phyloP scores from a whole-genome alignment of 2,797 vertebrate species.

The Iguana delicatissima region DNA sequence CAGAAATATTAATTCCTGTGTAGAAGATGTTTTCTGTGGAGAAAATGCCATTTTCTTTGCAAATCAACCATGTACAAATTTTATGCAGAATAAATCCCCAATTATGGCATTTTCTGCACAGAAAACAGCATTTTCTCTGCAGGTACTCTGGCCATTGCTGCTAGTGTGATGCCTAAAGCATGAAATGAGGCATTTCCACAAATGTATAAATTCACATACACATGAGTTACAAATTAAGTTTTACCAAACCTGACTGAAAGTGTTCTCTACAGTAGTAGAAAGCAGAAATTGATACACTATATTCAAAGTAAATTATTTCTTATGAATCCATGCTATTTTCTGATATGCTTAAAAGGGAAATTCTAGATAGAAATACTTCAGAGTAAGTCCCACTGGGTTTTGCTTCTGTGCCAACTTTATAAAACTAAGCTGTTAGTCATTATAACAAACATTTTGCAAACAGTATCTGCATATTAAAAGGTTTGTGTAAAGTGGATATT shows the following conservation, averaged over 20 bases:
- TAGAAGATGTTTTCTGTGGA: too few relatives aligned
- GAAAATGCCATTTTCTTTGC: too few relatives aligned
- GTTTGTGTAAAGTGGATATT: slow-evolving; percentile 33
- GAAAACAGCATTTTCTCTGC: too few relatives aligned
- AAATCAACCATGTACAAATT: too few relatives aligned
- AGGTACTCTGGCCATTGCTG: background rate
- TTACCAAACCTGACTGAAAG: background rate
- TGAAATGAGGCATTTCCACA: background rate
- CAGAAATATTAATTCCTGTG: too few relatives aligned
- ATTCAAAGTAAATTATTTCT: background rate
- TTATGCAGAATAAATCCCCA: too few relatives aligned
- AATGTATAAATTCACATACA: background rate
- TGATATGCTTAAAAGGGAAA: background rate
- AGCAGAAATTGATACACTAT: slow-evolving; percentile 2
- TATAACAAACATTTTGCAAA: slow-evolving; percentile 4
- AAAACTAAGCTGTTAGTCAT: background rate
- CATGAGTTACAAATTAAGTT: too few relatives aligned
- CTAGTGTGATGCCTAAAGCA: background rate
- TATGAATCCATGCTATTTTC: background rate
- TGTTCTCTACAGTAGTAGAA: background rate
- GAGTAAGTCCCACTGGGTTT: background rate
- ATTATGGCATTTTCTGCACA: too few relatives aligned
- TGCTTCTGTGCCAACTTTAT: background rate
- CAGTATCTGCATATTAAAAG: slow-evolving; percentile 19
- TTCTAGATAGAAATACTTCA: background rate